phyloP scores from a whole-genome alignment of 2,888 invertebrate genomes.

The Pristionchus mayeri region DNA sequence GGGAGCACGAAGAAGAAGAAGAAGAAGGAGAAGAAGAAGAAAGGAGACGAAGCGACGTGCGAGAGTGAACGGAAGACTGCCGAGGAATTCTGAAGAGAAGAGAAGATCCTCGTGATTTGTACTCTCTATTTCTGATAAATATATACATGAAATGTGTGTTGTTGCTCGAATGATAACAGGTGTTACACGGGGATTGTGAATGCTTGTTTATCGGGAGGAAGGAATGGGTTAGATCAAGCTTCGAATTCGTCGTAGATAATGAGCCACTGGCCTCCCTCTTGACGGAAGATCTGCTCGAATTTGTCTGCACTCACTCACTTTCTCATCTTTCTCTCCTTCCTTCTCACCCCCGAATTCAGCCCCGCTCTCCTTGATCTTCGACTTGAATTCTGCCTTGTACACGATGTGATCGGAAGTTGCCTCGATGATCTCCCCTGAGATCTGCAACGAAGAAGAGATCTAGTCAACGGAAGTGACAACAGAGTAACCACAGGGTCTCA shows the following conservation, averaged over 20 bases:
- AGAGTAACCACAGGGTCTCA: not conserved
- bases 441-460: not conserved
- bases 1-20: not conserved
- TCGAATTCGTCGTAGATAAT: constrained; percentile 34
- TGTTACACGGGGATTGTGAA: too few species aligned
- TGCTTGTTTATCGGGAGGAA: not conserved
- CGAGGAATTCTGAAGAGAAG: not conserved
- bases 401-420: not conserved
- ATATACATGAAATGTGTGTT: too few species aligned
- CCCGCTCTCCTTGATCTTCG: not conserved
- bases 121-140: constrained; percentile 13
- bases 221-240: not conserved
- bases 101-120: not conserved
- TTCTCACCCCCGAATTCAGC: not conserved
- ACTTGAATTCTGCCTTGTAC: constrained; percentile 17
- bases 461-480: not conserved
- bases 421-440: not conserved
- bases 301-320: not conserved
- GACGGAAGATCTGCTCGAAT: constrained; percentile 34
- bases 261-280: constrained; percentile 15
- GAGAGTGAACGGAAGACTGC: constrained; percentile 15
- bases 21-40: not conserved
- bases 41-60: not conserved
- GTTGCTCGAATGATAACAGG: too few species aligned
- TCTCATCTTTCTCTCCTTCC: too few species aligned